Base-by-base conservation (phyloP, 2,113 vertebrate genomes). In the Nibea albiflora region DNA sequence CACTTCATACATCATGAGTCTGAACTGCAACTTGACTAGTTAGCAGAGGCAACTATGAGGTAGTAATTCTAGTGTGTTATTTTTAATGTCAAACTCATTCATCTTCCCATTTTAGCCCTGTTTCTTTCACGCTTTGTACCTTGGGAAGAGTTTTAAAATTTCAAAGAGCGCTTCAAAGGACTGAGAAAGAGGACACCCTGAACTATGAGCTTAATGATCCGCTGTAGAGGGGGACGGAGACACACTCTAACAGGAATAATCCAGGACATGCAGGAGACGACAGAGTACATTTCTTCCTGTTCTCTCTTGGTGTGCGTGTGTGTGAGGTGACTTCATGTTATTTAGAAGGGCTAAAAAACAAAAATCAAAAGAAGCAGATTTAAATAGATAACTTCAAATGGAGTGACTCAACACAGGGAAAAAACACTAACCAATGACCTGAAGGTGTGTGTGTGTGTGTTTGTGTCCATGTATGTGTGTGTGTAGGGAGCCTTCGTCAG, bases 401-500 rank as follows among this genome's bases (percentile, higher is more conserved):
- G 47, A 84, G 54, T n/a, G 17, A 52, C 20, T 35, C 15, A 64
- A 50, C 42, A 72, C 15, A 39, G 76, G 79, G 58, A 86, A 83
- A 53, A 62, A 74, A 85, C 63, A 63, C 53, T 4, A 28, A 53
- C 44, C 28, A 47, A 49, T 81, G 74, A 89, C 88, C 81, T 76
- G 60, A 79, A 73, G 67, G 44, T 53, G 46, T 64, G 57, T 54
- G 54, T 73, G 76, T 70, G 61, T 49, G 65, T 44, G 49, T 61
- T 1, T 26, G 24, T 26, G 24, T n/a, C n/a, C n/a, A n/a, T 74
- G 8, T 19, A 22, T 64, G 20, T 46, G 28, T 28, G 52, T 15
- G 47, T 3, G 35, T 54, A 57, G 49, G 44, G 72, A 75, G 85
- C 63, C 67, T 83, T 84, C 60, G 61, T 92, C 91, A 92, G 90